Evolutionary conservation across 2,888 invertebrate genomes (phyloP).

Genomic region (Loripinus fragilis): DNA sequence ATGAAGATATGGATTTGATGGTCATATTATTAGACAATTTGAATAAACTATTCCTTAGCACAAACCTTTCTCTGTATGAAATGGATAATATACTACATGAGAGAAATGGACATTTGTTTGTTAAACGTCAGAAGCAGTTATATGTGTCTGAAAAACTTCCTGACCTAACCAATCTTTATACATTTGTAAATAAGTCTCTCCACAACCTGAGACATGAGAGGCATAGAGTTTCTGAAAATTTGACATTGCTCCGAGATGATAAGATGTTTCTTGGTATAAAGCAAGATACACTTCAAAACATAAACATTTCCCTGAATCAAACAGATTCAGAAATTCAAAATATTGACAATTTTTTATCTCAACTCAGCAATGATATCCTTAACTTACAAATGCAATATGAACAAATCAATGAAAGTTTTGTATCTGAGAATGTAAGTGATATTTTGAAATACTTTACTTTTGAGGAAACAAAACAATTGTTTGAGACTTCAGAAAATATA

Average conservation of each 20-base stretch:
- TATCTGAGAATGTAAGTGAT: not conserved
- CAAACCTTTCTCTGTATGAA: constrained; percentile 18
- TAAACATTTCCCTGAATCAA: not conserved
- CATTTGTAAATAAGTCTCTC: not conserved
- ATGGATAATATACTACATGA: constrained; percentile 48
- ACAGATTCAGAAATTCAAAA: not conserved
- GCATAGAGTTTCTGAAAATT: not conserved
- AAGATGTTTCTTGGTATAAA: not conserved
- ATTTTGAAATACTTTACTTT: not conserved
- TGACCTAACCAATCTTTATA: constrained; percentile 18
- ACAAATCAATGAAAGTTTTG: not conserved
- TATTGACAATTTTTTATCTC: not conserved
- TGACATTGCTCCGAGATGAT: not conserved
- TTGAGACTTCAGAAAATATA: not conserved
- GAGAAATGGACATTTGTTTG: constrained; percentile 43
- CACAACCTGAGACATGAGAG: not conserved
- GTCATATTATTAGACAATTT: not conserved
- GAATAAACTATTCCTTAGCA: not conserved
- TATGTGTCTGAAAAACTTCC: constrained; percentile 48
- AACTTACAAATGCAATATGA: not conserved
- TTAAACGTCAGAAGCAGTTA: constrained; percentile 49
- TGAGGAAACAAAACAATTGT: not conserved
- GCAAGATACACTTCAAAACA: not conserved
- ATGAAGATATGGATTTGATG: not conserved
- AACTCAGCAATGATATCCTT: not conserved